Percentiles rank a stretch among this genome's conserved stretches.
phyloP scores from a whole-genome alignment of 2,113 vertebrate species.

The Perca fluviatilis region DNA sequence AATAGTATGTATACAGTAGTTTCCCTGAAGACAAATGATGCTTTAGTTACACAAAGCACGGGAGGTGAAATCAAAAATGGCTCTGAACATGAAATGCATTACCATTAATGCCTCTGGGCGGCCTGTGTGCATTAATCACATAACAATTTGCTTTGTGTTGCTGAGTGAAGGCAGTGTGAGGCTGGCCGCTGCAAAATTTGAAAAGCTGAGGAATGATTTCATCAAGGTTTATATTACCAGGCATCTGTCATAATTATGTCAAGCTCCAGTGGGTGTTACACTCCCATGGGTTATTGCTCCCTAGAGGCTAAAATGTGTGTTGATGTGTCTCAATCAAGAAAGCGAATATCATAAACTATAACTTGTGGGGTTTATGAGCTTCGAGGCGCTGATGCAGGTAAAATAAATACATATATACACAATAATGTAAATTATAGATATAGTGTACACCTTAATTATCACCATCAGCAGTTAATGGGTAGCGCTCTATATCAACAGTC shows the following conservation, averaged over 20 bases:
- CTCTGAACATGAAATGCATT: neutral
- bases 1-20: neutral
- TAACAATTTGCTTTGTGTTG: conserved; percentile 23
- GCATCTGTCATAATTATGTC: conserved; percentile 42
- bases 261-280: conserved; percentile 20
- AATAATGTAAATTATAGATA: neutral
- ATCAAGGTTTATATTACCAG: conserved; percentile 7
- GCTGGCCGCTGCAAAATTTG: neutral
- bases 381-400: neutral
- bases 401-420: neutral
- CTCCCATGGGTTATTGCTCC: conserved; percentile 23
- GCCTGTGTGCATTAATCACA: conserved; percentile 30
- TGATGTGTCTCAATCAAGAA: conserved; percentile 13
- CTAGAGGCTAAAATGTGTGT: conserved; percentile 9
- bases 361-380: neutral
- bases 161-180: conserved; percentile 4
- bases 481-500: neutral
- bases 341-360: neutral
- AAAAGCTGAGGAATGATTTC: conserved; percentile 10
- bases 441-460: neutral
- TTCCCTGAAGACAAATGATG: conserved; percentile 18
- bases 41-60: neutral
- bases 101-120: conserved; percentile 3
- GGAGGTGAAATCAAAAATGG: neutral
- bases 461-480: neutral